Evolutionary conservation across 37 sponge, comb jelly and placozoan genomes (phyloP).

Genomic region (Dysidea cf. avara): DNA sequence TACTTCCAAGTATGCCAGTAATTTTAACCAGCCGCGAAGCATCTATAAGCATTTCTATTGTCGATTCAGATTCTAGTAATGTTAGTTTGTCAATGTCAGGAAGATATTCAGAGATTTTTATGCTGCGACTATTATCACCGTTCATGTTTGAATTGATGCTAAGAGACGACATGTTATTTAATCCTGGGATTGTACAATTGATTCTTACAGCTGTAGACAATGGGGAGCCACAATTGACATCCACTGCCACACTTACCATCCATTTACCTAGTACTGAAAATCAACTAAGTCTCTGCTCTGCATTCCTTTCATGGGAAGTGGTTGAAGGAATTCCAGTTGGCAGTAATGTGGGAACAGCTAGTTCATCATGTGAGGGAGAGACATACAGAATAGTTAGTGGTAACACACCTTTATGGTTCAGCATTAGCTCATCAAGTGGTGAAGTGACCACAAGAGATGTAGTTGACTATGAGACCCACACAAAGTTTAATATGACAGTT

Average conservation of each 20-base stretch:
- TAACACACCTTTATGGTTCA: conserved; percentile 10
- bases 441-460: conserved; percentile 14
- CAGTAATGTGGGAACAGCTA: conserved; percentile 37
- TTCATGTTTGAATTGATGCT: too few species aligned
- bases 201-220: conserved; percentile 47
- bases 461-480: conserved; percentile 26
- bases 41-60: conserved; percentile 38
- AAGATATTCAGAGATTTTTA: conserved; percentile 5
- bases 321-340: conserved; percentile 47
- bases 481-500: conserved; percentile 31
- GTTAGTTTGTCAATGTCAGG: neutral
- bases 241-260: conserved; percentile 10
- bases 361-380: conserved; percentile 17
- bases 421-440: conserved; percentile 34
- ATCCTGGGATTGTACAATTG: neutral
- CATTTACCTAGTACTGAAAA: conserved; percentile 36
- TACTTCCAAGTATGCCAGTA: conserved; percentile 31
- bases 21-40: conserved; percentile 15
- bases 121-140: neutral
- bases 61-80: conserved; percentile 21
- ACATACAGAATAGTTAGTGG: conserved; percentile 20
- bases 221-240: conserved; percentile 23
- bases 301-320: conserved; percentile 1
- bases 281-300: conserved; percentile 19
- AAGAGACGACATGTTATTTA: too few species aligned